Percentiles rank a stretch among this genome's conserved stretches.
Evolutionary conservation across 1,140 invertebrate genomes (phyloP).

Genomic region (Leptinotarsa lineolata): DNA sequence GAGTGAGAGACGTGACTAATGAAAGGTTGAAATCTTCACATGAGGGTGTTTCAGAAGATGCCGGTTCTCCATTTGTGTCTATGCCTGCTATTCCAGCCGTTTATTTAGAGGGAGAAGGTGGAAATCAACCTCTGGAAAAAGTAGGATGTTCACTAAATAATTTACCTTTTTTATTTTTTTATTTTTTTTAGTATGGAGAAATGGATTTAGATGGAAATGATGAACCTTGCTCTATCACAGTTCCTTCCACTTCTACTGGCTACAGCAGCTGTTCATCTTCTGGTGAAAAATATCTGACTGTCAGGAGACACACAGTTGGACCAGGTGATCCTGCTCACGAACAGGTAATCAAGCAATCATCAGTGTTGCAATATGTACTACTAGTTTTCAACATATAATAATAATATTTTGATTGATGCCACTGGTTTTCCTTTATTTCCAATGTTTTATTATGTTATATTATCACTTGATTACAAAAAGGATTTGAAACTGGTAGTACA

Average conservation of each 20-base stretch:
- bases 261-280: constrained; percentile 44
- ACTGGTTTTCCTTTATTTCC: too few relatives aligned
- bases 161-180: not conserved
- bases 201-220: constrained; percentile 65
- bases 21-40: constrained; percentile 32
- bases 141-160: constrained; percentile 49
- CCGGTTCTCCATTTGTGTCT: constrained; percentile 61
- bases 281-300: constrained; percentile 56
- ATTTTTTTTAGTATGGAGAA: constrained; percentile 64
- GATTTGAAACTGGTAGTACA: too few relatives aligned
- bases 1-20: constrained; percentile 40
- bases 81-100: constrained; percentile 66
- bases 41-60: constrained; percentile 53
- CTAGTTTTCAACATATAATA: too few relatives aligned
- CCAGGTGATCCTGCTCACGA: constrained; percentile 85
- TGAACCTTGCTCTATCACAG: constrained; percentile 50
- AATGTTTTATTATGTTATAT: too few relatives aligned
- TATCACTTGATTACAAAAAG: too few relatives aligned
- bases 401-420: too few relatives aligned
- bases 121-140: constrained; percentile 69
- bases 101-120: constrained; percentile 59
- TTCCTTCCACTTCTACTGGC: constrained; percentile 48
- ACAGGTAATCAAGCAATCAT: constrained; percentile 56
- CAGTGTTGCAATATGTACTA: too few relatives aligned
- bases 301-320: constrained; percentile 87